Conservation (phyloP, 2,888 invertebrate species). For the Erebia epiphron region DNA sequence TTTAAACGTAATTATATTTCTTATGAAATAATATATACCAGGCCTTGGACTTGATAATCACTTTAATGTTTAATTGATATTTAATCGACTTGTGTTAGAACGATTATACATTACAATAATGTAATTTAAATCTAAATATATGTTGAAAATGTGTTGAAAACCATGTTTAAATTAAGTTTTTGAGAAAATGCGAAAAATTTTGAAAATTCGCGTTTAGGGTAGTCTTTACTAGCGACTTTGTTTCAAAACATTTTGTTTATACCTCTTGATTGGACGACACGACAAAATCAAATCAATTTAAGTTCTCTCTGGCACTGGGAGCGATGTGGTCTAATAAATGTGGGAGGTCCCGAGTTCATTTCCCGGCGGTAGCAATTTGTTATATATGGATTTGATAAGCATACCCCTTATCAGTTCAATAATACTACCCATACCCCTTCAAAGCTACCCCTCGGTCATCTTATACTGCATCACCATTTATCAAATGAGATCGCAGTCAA, state of each 20-base stretch:
- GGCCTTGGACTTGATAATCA: not conserved
- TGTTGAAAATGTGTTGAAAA: constrained; percentile 10
- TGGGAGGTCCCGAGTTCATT: no score
- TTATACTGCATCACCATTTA: no score
- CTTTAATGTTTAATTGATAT: not conserved
- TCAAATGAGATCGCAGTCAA: no score
- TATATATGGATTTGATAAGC: no score
- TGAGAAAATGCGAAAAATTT: not conserved
- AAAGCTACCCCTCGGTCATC: no score
- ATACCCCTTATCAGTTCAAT: no score
- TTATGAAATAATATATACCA: not conserved
- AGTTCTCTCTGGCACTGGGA: no score
- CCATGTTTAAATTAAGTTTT: constrained; percentile 11
- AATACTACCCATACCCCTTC: no score
- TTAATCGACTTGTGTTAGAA: constrained; percentile 7
- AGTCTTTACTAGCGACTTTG: constrained; percentile 5
- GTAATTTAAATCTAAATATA: constrained; percentile 16
- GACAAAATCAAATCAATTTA: not conserved
- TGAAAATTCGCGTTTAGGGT: not conserved
- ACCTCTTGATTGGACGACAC: not conserved
- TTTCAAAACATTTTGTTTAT: not conserved
- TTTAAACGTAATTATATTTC: no score
- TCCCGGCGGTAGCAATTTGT: no score
- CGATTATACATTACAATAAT: constrained; percentile 18
- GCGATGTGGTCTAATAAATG: no score